phyloP scores from a whole-genome alignment of 2,888 invertebrate genomes.

The Phania funesta region DNA sequence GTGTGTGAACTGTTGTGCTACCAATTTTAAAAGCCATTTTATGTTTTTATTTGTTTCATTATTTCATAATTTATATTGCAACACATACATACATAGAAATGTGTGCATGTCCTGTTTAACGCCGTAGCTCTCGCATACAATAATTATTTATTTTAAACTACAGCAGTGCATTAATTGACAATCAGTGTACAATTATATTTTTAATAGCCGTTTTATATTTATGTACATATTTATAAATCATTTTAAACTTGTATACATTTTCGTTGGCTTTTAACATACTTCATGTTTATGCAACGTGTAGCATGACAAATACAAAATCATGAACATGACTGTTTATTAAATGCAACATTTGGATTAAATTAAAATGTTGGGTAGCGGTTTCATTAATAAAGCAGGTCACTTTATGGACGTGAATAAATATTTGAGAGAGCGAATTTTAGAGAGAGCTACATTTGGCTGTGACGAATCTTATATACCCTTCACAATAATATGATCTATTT shows the following conservation, averaged over 20 bases:
- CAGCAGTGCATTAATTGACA: constrained; percentile 33
- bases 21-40: constrained; percentile 46
- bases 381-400: background rate
- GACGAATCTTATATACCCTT: no score
- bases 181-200: constrained; percentile 10
- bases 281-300: constrained; percentile 22
- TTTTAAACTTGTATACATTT: constrained; percentile 6
- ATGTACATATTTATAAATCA: background rate
- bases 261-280: constrained; percentile 25
- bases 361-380: background rate
- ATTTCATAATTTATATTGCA: constrained; percentile 27
- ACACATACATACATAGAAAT: background rate
- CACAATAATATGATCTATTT: no score
- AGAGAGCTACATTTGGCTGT: no score
- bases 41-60: constrained; percentile 31
- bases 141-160: background rate
- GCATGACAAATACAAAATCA: constrained; percentile 3
- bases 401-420: background rate
- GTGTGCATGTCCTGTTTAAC: background rate
- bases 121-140: background rate
- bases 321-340: background rate
- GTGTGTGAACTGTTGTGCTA: background rate
- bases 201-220: background rate
- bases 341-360: background rate
- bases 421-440: no score